phyloP scores from a whole-genome alignment of 2,888 invertebrate species.

The Platynereis dumerilii region DNA sequence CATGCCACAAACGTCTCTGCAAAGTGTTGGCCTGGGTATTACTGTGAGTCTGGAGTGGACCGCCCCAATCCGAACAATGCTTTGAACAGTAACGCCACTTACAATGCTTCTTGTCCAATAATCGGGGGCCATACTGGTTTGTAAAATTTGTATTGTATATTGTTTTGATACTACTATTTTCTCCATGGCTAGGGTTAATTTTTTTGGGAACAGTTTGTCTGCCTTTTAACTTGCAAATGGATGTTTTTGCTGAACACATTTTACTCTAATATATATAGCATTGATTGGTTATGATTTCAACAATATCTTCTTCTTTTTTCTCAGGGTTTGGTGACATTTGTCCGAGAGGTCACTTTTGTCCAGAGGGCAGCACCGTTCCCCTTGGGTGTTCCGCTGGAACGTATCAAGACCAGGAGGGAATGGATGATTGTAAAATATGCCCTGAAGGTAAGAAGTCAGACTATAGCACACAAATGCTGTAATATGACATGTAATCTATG shows the following conservation, averaged over 20 bases:
- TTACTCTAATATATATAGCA: too few relatives aligned
- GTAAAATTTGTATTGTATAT: too few relatives aligned
- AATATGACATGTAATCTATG: background rate
- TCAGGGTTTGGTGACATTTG: constrained; percentile 59
- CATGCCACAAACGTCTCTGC: constrained; percentile 50
- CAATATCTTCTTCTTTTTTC: too few relatives aligned
- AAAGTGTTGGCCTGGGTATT: constrained; percentile 52
- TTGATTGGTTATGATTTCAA: too few relatives aligned
- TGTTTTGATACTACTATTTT: too few relatives aligned
- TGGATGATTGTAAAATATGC: constrained; percentile 47
- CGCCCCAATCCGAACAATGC: constrained; percentile 54
- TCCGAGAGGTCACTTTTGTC: constrained; percentile 56
- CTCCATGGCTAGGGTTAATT: too few relatives aligned
- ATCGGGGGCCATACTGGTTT: constrained; percentile 58
- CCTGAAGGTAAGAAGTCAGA: constrained; percentile 48
- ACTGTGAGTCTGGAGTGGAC: constrained; percentile 58
- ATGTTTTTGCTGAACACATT: too few relatives aligned
- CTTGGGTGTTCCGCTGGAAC: constrained; percentile 47
- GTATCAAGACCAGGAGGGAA: constrained; percentile 51
- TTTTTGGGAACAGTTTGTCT: too few relatives aligned
- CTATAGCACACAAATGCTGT: background rate
- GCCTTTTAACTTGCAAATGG: too few relatives aligned
- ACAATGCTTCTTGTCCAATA: constrained; percentile 51
- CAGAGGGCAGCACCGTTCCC: constrained; percentile 49
- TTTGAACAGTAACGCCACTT: constrained; percentile 46